Percentiles rank a stretch among this genome's conserved stretches.
phyloP scores from a whole-genome alignment of 1,140 invertebrate genomes.

The Solenopsis fugax region DNA sequence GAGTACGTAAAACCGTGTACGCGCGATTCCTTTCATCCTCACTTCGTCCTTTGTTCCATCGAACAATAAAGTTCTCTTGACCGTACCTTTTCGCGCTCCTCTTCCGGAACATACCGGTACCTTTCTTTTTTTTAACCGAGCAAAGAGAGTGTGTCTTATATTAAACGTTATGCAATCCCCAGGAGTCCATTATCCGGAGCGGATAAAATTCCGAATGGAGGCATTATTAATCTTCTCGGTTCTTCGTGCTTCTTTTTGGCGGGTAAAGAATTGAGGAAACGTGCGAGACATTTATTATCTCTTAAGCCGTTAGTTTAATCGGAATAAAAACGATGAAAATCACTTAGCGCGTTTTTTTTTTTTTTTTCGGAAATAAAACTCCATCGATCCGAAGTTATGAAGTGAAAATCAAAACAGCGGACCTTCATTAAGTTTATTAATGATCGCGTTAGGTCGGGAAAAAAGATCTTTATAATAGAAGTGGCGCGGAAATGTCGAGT shows the following conservation, averaged over 20 bases:
- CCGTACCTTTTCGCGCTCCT: neutral
- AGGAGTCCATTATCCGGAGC: constrained; percentile 32
- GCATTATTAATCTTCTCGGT: constrained; percentile 19
- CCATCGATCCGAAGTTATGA: neutral
- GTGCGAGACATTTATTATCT: neutral
- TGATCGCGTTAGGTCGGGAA: neutral
- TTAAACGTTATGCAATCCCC: constrained; percentile 32
- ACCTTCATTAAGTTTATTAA: constrained; percentile 41
- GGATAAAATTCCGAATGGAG: constrained; percentile 28
- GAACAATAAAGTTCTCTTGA: constrained; percentile 24
- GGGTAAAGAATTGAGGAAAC: neutral
- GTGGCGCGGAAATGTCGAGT: constrained; percentile 15
- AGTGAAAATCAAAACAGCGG: constrained; percentile 30
- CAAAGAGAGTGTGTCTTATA: constrained; percentile 43
- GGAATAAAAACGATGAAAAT: neutral
- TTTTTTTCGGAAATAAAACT: neutral
- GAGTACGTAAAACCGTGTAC: neutral
- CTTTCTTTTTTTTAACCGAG: neutral
- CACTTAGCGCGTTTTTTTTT: neutral
- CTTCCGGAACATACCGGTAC: neutral
- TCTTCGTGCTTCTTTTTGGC: neutral
- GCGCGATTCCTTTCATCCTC: constrained; percentile 4
- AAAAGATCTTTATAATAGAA: neutral
- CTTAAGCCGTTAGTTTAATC: neutral
- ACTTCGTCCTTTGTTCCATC: constrained; percentile 10